phyloP scores from a whole-genome alignment of 2,113 vertebrate species.

The Psophia crepitans region DNA sequence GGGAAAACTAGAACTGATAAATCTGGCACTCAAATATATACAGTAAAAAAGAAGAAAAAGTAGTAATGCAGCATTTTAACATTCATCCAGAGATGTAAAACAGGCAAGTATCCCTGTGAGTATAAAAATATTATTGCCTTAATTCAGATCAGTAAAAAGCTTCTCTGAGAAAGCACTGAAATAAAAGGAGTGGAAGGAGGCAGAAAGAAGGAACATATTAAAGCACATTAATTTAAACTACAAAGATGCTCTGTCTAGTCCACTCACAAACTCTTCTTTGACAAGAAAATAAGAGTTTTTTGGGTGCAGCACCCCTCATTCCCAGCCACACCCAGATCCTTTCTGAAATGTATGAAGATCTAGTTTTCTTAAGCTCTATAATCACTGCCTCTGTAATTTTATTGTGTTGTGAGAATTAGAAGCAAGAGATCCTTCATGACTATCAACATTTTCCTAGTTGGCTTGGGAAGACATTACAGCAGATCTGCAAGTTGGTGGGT shows the following conservation, averaged over 20 bases:
- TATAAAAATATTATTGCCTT: conserved; percentile 33
- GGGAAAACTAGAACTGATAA: conserved; percentile 25
- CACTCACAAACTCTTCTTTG: background rate
- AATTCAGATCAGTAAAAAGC: conserved; percentile 2
- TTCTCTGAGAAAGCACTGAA: background rate
- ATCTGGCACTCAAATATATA: conserved; percentile 6
- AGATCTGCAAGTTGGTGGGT: background rate
- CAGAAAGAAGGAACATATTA: background rate
- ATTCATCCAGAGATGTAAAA: conserved; percentile 9
- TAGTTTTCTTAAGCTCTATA: background rate
- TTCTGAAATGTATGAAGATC: background rate
- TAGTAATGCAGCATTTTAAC: background rate
- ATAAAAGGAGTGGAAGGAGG: background rate
- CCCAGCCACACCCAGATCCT: background rate
- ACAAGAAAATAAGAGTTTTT: background rate
- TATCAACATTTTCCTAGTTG: background rate
- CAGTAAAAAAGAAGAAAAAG: background rate
- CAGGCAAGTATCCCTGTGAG: background rate
- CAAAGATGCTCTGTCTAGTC: background rate
- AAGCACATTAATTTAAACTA: background rate
- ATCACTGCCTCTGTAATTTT: background rate
- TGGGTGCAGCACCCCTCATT: background rate
- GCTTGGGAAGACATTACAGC: background rate
- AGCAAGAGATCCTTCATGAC: background rate
- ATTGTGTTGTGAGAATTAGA: background rate